These are phyloP conservation scores for Sarcoramphus papa DNA, from an alignment of 2,797 vertebrate genomes.

Conservation along the genomic window DNA sequence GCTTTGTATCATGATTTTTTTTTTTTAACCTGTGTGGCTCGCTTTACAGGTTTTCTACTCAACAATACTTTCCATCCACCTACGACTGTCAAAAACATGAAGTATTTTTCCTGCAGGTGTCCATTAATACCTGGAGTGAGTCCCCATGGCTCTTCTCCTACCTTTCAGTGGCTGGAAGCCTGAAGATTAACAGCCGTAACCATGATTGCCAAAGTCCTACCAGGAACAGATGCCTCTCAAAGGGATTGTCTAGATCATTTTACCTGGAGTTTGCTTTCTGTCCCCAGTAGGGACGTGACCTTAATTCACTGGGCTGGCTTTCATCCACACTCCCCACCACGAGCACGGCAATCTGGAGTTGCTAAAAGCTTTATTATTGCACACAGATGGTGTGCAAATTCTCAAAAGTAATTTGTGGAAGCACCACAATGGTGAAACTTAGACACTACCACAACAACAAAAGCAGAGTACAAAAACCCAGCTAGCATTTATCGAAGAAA, in stretches of 20 bases:
- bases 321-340: background rate
- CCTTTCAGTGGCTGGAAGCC: background rate
- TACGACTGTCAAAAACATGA: background rate
- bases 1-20: background rate
- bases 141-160: background rate
- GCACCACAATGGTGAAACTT: background rate
- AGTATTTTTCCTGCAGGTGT: background rate
- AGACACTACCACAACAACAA: background rate
- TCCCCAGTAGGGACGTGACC: slow-evolving; percentile 56
- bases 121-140: background rate
- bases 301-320: slow-evolving; percentile 60
- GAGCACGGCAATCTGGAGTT: slow-evolving; percentile 34
- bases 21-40: background rate
- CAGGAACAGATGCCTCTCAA: slow-evolving; percentile 47
- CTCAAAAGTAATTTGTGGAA: background rate
- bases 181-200: background rate
- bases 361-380: slow-evolving; percentile 53
- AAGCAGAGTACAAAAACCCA: background rate
- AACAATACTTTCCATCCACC: background rate
- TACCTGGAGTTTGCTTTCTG: slow-evolving; percentile 47
- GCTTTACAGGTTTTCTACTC: background rate
- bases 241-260: slow-evolving; percentile 19
- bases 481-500: background rate
- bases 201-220: background rate
- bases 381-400: slow-evolving; percentile 57